Base-by-base conservation (phyloP, 2,113 vertebrate species). In the Enhydra lutris region DNA sequence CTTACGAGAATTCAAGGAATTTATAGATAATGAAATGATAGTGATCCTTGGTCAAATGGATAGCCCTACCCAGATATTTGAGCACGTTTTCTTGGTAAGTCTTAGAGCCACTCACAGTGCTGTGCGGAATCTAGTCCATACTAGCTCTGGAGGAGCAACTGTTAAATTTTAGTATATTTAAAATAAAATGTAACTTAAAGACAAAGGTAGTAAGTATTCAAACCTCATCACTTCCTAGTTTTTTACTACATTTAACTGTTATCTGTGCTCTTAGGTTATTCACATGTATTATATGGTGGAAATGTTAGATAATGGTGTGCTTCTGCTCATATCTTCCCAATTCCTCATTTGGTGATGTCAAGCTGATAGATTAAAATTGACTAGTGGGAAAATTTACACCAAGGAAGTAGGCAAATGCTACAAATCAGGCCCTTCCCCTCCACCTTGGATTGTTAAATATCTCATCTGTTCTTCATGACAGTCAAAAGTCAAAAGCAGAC, bases 11-110 rank as follows among this genome's bases (percentile, higher is more conserved):
- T 99, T 99, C 97, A 99, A 99, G 88, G 99, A 99, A 97, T 99
- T 99, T 98, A 99, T 99, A 69, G 99, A 99, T 98, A 99, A 99
- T 15, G 99, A 99, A 97, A 99, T 99, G 99, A 99, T 99, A 10
- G 99, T 99, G 97, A 99, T 99, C 98, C 99, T 99, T 76, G 99
- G 99, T 76, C 99, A 99, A 98, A 99, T 99, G 99, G 99, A 99
- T 98, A 99, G 99, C 96, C 99, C 99, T 95, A 99, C 99, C 0
- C 99, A 99, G 97, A 99, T 99, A 98, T 99, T 99, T 92, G 99
- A 99, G 90, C 99, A 99, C 1, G 99, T 99, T 79, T 99, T 99
- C 81, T 99, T 99, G 99, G 99, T 99, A 97, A 99, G 99, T 97
- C 69, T 73, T 21, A 39, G 29, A 24, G 7, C 21, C 10, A 6